Evolutionary conservation across 2,113 vertebrate species (phyloP), one percentile per base, ranked within the genome.

Genomic region (Regulus satrapa): DNA sequence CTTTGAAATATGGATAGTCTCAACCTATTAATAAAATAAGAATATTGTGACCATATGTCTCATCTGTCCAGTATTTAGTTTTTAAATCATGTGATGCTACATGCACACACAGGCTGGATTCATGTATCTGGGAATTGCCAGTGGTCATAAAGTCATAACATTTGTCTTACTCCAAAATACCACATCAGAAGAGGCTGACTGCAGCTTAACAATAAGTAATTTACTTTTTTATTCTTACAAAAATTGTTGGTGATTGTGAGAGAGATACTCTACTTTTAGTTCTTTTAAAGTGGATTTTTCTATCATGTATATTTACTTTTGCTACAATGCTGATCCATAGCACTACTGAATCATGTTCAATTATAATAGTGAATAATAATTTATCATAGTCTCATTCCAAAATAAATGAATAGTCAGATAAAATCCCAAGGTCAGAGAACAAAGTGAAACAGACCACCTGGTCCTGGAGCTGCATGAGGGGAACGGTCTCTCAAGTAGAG

Each of bases 21-120:
- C 76, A 78, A 61, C 49, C n/a, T 86, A 89, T 96, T 92, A 91
- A 87, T 89, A 93, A 90, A 92, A 61, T 46, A 85, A 89, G 55
- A 91, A 86, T 92, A 91, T 89, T 94, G 69, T 91, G 83, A 86
- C 90, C 94, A 92, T 85, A 84, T 96, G 83, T 89, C 62, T 96
- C 81, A 89, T 94, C 94, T 95, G 84, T 64, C 87, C 38, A 10
- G 14, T 85, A 76, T 89, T 94, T 94, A 52, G 20, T 64, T 91
- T 88, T 76, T 62, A 84, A 94, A 88, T 88, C 38, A 23, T 63
- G 13, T n/a, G 55, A 61, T 61, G 52, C n/a, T 68, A 29, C 59
- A 45, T 36, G 32, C 45, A 73, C 36, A 56, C 24, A 38, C 3
- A 67, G 64, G 31, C 62, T 62, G 28, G 40, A 48, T 82, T 94